These are phyloP conservation scores for Kryptolebias ocellatus DNA, from an alignment of 2,797 vertebrate species.

Conservation along the genomic window DNA sequence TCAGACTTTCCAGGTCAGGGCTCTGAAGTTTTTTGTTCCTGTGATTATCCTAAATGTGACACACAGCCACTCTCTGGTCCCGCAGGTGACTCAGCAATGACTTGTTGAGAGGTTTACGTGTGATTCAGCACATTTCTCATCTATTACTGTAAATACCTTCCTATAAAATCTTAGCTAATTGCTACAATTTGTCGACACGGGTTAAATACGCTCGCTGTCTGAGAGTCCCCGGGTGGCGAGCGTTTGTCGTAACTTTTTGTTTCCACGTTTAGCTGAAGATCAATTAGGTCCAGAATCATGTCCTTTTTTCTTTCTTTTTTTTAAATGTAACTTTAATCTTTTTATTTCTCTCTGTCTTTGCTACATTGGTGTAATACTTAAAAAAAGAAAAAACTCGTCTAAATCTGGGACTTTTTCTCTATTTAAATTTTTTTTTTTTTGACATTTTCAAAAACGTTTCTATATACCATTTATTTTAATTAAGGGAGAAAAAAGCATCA, in stretches of 20 bases:
- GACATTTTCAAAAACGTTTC: too few species aligned
- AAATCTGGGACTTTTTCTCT: too few species aligned
- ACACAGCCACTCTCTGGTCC: background rate
- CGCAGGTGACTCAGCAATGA: constrained; percentile 2
- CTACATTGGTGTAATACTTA: background rate
- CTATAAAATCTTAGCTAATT: background rate
- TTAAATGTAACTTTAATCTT: background rate
- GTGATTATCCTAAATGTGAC: constrained; percentile 11
- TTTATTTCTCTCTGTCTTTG: background rate
- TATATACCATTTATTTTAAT: background rate
- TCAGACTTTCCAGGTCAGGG: background rate
- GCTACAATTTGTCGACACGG: too few species aligned
- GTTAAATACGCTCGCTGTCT: background rate
- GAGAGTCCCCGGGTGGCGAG: background rate
- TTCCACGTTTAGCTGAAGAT: too few species aligned
- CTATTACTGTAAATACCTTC: background rate
- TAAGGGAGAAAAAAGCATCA: background rate
- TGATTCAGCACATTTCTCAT: background rate
- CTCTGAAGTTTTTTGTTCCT: background rate
- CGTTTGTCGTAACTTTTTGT: background rate
- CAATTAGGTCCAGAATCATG: too few species aligned
- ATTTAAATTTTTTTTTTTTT: too few species aligned
- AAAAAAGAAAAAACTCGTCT: background rate
- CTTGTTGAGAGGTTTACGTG: background rate
- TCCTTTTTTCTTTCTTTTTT: too few species aligned